These are phyloP conservation scores for Dryobates pubescens DNA, from an alignment of 2,797 vertebrate species.

Conservation along the genomic window DNA sequence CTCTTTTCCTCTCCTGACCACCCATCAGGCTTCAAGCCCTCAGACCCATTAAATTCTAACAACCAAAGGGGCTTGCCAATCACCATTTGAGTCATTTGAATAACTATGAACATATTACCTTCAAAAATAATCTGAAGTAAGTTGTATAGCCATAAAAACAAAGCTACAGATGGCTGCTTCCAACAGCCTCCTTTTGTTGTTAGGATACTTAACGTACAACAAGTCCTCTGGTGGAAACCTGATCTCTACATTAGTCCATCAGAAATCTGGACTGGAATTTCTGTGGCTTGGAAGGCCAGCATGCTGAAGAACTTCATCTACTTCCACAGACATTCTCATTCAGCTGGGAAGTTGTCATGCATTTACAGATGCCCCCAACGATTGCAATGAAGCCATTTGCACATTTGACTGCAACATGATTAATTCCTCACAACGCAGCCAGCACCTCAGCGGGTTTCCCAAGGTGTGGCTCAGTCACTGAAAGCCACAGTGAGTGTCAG, in stretches of 20 bases:
- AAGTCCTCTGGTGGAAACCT: not conserved
- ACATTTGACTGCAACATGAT: not conserved
- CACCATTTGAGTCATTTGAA: not conserved
- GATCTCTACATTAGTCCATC: not conserved
- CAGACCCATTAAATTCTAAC: not conserved
- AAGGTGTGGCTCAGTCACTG: not conserved
- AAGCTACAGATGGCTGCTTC: not conserved
- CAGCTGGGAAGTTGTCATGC: not conserved
- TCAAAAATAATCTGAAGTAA: not conserved
- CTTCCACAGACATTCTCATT: not conserved
- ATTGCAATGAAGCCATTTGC: not conserved
- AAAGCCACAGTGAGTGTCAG: not conserved
- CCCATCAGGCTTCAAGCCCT: not conserved
- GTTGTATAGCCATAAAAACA: not conserved
- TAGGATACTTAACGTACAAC: not conserved
- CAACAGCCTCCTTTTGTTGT: not conserved
- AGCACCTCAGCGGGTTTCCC: not conserved
- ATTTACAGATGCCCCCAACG: not conserved
- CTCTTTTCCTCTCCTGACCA: not conserved
- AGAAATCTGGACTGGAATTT: conserved; percentile 3
- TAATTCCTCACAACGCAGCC: not conserved
- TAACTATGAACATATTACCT: not conserved
- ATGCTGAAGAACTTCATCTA: not conserved
- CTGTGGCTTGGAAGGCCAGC: not conserved
- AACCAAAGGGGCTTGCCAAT: not conserved